These are phyloP conservation scores for Phortica magna DNA, from an alignment of 2,888 invertebrate genomes.

Conservation along the genomic window DNA sequence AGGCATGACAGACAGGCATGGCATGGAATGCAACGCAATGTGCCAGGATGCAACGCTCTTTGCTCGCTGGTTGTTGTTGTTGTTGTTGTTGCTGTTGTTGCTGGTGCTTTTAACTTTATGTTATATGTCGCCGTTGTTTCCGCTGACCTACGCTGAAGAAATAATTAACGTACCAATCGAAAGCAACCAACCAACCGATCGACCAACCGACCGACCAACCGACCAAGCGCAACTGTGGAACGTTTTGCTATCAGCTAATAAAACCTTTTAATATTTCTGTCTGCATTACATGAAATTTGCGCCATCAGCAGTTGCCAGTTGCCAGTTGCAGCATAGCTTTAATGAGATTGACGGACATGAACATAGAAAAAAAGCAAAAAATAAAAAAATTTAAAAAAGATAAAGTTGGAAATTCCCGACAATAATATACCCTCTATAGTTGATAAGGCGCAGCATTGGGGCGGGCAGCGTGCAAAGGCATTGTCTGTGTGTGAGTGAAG, in stretches of 20 bases:
- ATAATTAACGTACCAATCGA: background rate
- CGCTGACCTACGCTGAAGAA: conserved; percentile 2
- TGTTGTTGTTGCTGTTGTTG: conserved; percentile 14
- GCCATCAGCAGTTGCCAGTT: conserved; percentile 36
- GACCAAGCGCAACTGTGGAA: background rate
- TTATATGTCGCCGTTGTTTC: conserved; percentile 18
- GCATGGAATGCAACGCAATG: background rate
- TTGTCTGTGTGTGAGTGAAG: no score
- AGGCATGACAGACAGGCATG: conserved; percentile 62
- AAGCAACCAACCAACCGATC: background rate
- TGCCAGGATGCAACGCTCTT: conserved; percentile 2
- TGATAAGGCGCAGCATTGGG: no score
- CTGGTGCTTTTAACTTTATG: conserved; percentile 30
- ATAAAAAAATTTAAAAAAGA: background rate
- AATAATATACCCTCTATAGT: no score
- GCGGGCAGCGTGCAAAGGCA: no score
- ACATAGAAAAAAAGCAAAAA: conserved; percentile 9
- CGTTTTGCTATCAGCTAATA: conserved; percentile 29
- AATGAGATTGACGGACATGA: conserved; percentile 30
- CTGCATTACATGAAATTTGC: conserved; percentile 54
- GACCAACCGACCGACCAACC: no score
- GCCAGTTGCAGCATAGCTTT: conserved; percentile 21
- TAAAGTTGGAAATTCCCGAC: background rate
- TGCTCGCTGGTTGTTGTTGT: conserved; percentile 43
- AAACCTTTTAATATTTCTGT: conserved; percentile 27